Conservation (phyloP, 2,113 vertebrate species). For the Cygnus buccinator region DNA sequence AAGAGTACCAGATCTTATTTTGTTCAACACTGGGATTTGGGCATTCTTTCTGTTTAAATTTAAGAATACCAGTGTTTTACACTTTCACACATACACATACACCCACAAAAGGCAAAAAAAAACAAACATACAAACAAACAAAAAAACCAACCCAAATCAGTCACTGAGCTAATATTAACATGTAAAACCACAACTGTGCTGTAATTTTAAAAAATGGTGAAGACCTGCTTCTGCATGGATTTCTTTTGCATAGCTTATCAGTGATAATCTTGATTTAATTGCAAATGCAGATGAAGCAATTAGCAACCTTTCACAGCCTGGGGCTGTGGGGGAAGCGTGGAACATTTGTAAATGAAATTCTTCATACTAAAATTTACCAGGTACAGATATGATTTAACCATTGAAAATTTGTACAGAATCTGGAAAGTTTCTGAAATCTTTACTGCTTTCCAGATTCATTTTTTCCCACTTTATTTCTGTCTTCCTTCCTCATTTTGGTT, state of each 20-base stretch:
- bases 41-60: neutral
- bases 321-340: neutral
- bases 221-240: neutral
- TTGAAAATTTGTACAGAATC: neutral
- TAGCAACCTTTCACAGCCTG: neutral
- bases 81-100: neutral
- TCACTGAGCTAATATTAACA: neutral
- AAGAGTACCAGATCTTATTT: neutral
- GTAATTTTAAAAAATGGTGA: neutral
- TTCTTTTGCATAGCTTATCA: neutral
- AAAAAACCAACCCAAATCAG: neutral
- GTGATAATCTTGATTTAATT: constrained; percentile 18
- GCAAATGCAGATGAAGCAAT: constrained; percentile 12
- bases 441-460: neutral
- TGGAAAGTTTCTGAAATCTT: neutral
- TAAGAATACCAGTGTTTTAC: neutral
- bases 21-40: neutral
- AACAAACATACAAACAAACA: neutral
- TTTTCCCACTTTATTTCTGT: neutral
- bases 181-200: neutral
- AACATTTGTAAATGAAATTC: constrained; percentile 8
- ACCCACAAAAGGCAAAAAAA: neutral
- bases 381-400: neutral
- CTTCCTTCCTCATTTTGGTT: neutral
- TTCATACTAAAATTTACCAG: constrained; percentile 31